Conservation (phyloP, 1,140 invertebrate genomes). For the Watersipora subatra region DNA sequence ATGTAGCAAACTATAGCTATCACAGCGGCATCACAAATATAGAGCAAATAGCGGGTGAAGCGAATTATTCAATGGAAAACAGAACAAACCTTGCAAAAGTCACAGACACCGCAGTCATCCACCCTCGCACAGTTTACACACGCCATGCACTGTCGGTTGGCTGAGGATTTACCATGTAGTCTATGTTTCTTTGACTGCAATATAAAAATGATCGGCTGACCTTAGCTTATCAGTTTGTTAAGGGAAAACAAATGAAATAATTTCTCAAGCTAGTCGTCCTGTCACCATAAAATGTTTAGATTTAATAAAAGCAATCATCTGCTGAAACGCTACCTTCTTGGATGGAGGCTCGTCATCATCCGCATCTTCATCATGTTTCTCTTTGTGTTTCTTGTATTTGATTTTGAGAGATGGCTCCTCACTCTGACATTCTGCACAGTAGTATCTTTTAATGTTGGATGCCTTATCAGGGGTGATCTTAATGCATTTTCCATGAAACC, state of each 20-base stretch:
- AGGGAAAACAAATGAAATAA: too few species aligned
- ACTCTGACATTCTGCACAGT: constrained; percentile 50
- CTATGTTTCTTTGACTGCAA: too few species aligned
- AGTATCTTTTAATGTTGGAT: constrained; percentile 79
- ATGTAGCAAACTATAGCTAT: too few species aligned
- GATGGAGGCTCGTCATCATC: neutral
- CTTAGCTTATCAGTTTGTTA: too few species aligned
- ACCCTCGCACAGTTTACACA: constrained; percentile 64
- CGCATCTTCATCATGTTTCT: neutral
- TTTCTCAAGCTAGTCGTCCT: too few species aligned
- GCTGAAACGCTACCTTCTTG: too few species aligned
- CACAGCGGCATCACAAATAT: too few species aligned
- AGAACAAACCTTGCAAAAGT: constrained; percentile 51
- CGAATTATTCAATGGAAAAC: neutral
- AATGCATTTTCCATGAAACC: constrained; percentile 96
- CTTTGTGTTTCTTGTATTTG: constrained; percentile 44
- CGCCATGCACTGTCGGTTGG: constrained; percentile 55
- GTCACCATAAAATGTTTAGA: too few species aligned
- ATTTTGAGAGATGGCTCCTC: constrained; percentile 69
- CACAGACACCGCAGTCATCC: constrained; percentile 74
- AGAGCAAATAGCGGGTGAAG: neutral
- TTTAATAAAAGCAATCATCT: too few species aligned
- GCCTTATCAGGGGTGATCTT: constrained; percentile 83
- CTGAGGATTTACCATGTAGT: too few species aligned
- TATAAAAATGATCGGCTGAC: too few species aligned